Evolutionary conservation across 2,113 vertebrate genomes (phyloP).

Genomic region (Pteronura brasiliensis): DNA sequence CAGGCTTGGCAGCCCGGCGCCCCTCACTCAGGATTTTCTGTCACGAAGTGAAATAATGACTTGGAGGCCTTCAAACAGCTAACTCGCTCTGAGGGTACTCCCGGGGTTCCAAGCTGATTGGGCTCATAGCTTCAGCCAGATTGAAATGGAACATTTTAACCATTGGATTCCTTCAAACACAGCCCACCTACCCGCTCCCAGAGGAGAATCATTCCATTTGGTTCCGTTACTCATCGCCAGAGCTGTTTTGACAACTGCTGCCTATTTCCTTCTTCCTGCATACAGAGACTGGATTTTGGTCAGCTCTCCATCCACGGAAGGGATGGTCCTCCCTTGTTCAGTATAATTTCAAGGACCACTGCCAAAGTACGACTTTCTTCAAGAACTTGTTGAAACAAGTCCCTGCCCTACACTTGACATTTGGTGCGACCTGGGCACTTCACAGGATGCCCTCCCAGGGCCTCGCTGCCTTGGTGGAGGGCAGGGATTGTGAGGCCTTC

Average conservation of each 20-base stretch:
- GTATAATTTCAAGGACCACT: neutral
- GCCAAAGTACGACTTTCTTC: neutral
- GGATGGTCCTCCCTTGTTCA: neutral
- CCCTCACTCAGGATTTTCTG: neutral
- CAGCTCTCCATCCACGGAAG: neutral
- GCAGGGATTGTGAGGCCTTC: no score
- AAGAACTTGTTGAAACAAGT: conserved; percentile 12
- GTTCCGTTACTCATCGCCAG: neutral
- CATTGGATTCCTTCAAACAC: neutral
- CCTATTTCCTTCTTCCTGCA: neutral
- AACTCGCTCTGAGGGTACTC: neutral
- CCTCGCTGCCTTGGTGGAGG: neutral
- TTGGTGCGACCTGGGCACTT: neutral
- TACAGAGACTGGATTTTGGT: neutral
- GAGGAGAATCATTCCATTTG: neutral
- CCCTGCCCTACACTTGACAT: neutral
- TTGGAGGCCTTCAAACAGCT: neutral
- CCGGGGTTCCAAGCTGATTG: neutral
- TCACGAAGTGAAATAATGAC: neutral
- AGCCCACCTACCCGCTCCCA: neutral
- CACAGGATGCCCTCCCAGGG: neutral
- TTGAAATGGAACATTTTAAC: neutral
- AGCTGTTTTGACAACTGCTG: conserved; percentile 25
- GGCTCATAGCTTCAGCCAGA: neutral
- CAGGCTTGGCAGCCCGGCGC: neutral